Percentiles rank a stretch among this genome's conserved stretches.
Evolutionary conservation across 1,140 invertebrate species (phyloP).

Genomic region (Aporrectodea caliginosa): DNA sequence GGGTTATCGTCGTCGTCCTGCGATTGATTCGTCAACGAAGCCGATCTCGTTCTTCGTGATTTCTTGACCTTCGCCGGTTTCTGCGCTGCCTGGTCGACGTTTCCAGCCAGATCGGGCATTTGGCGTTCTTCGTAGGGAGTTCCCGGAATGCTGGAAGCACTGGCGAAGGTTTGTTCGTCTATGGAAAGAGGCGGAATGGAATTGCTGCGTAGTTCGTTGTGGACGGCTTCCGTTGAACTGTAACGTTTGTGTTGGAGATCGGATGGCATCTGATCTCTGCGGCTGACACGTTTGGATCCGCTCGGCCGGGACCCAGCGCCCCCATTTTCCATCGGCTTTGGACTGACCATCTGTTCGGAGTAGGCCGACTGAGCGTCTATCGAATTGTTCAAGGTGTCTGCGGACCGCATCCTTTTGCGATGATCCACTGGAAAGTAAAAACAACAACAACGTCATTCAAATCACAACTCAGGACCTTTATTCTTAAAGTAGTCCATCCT

Average conservation of each 20-base stretch:
- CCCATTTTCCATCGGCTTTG: too few species aligned
- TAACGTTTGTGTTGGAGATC: not conserved
- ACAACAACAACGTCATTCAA: too few species aligned
- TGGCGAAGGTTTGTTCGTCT: not conserved
- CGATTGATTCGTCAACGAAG: not conserved
- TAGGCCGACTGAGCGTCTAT: not conserved
- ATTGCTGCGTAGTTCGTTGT: not conserved
- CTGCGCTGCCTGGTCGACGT: not conserved
- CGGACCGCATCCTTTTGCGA: not conserved
- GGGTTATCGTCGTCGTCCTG: not conserved
- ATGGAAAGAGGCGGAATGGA: not conserved
- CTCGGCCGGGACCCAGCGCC: too few species aligned
- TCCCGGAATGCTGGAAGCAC: not conserved
- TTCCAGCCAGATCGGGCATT: not conserved
- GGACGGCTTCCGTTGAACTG: not conserved
- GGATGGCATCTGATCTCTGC: too few species aligned
- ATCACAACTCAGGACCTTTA: too few species aligned
- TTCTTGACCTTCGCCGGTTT: not conserved
- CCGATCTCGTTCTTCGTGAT: not conserved
- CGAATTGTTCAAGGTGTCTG: not conserved
- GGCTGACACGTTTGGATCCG: too few species aligned
- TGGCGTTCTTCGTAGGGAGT: not conserved
- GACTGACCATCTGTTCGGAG: not conserved
- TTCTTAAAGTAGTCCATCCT: too few species aligned
- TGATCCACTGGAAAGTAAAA: not conserved